Evolutionary conservation across 2,888 invertebrate genomes (phyloP), one percentile per base, ranked within the genome.

Genomic region (Rhimphoctona megacephalus): DNA sequence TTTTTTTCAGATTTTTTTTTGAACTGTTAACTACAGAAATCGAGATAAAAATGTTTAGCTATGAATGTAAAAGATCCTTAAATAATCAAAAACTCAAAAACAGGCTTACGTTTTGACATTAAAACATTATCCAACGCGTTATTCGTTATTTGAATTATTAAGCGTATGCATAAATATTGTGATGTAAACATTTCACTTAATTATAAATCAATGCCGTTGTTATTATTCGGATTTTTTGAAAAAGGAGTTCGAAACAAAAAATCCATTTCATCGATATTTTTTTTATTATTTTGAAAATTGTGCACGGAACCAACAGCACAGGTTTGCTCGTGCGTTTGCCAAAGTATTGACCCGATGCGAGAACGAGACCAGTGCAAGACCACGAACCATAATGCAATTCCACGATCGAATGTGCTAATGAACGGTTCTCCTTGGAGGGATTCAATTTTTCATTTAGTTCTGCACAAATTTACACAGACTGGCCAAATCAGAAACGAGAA

Each of bases 271-370:
- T 33, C n/a, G 33, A 19, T 3, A 72, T 30, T 25, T 49, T 22
- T 49, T 14, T n/a, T n/a, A 19, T 72, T n/a, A 36, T 72, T 30
- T 52, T 0, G 3, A 36, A 36, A 36, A 57, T 57, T 22, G 57
- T n/a, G n/a, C 33, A n/a, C n/a, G 54, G 36, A 22, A n/a, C 39
- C 54, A 19, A 36, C 36, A 4, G 8, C 19, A 33, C 2, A 66
- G 54, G 22, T 36, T 73, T 33, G 49, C 49, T 72, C 52, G 69
- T 54, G 54, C 17, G 36, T 73, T 74, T 81, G 46, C 30, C 49
- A 80, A 61, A 80, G 64, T 80, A 76, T 76, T 81, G 80, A 84
- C 80, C 84, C 80, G 69, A 84, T 84, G 80, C 14, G 69, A 22
- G 33, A 83, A 61, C 74, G 49, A 39, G 52, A 67, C 14, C 36